These are phyloP conservation scores for Muscicapa adusta DNA, from an alignment of 2,113 vertebrate species.

Conservation along the genomic window DNA sequence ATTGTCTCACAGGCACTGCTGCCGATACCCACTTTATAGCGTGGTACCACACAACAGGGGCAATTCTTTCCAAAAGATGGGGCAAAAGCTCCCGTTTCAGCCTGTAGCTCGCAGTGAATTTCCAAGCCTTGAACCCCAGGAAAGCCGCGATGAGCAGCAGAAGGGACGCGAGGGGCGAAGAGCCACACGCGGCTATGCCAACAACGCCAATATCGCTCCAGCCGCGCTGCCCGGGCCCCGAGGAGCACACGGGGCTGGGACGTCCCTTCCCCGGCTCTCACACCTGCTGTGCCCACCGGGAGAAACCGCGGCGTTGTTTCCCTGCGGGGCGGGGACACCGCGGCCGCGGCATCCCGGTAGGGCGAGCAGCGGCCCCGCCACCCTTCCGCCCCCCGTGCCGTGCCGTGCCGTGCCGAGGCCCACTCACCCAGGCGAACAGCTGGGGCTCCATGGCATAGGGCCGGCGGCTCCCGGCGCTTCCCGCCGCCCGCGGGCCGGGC, in stretches of 20 bases:
- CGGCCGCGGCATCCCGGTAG: background rate
- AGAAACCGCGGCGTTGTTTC: background rate
- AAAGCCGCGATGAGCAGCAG: fast-evolving
- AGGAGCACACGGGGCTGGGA: fast-evolving
- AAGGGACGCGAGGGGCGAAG: background rate
- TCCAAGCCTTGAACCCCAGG: background rate
- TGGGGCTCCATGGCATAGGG: fast-evolving
- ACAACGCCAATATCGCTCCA: fast-evolving
- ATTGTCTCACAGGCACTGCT: fast-evolving
- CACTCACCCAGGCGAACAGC: constrained; percentile 4
- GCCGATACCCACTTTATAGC: fast-evolving
- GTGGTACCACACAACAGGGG: fast-evolving
- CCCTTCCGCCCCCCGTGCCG: background rate
- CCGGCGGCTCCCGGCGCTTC: background rate
- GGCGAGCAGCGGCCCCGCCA: background rate
- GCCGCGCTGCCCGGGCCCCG: fast-evolving
- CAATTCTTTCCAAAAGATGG: fast-evolving
- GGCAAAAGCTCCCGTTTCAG: background rate
- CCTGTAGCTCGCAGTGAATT: background rate
- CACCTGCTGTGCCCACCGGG: fast-evolving
- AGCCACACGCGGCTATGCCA: fast-evolving
- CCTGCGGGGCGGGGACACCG: too few species aligned
- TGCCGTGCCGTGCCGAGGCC: too few species aligned
- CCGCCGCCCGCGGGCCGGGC: background rate
- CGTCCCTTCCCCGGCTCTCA: background rate